Base-by-base conservation (phyloP, 1,140 invertebrate genomes). In the Trichonephila clavata region DNA sequence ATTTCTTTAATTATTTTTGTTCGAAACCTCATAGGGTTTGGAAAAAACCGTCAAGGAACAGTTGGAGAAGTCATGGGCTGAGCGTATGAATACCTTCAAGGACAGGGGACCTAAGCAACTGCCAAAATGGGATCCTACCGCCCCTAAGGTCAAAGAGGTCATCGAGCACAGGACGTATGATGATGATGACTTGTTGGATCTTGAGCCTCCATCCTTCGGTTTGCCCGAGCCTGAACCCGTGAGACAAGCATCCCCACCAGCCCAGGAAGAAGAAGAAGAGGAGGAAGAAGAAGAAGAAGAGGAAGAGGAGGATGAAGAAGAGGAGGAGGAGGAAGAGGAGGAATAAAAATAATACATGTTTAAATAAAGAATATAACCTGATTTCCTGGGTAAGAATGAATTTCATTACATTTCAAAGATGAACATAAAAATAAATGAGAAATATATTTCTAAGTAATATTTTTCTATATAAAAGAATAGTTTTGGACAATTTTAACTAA, bases 11-110 rank as follows among this genome's bases (percentile, higher is more conserved):
- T 65, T 65, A 7, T 65, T 65, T n/a, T 65, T n/a, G 10, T 24
- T 65, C n/a, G 63, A 21, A 65, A 65, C 6, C n/a, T 8, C 1
- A 50, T 27, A 93, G 92, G 92, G 92, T 24, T 63, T 93, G 71
- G 92, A 93, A 20, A 32, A 57, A 10, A 80, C 84, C 1, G 0
- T 88, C 96, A 98, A 98, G 96, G 98, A 98, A 96, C 96, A 95
- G 95, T 96, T 97, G 95, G 98, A 98, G 96, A 98, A 98, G 96
- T 96, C 97, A 95, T 99, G 98, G 98, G 97, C 97, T 95, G 97
- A 98, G 95, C 98, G 97, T 96, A 97, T 97, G 96, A 97, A 98
- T 95, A 97, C 98, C 96, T 98, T 98, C 96, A 97, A 97, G 95
- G 97, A 97, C 96, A 81, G 88, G 24, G 94, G 94, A 32, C 60